These are phyloP conservation scores for Bugula neritina DNA, from an alignment of 2,888 invertebrate species.

Conservation along the genomic window DNA sequence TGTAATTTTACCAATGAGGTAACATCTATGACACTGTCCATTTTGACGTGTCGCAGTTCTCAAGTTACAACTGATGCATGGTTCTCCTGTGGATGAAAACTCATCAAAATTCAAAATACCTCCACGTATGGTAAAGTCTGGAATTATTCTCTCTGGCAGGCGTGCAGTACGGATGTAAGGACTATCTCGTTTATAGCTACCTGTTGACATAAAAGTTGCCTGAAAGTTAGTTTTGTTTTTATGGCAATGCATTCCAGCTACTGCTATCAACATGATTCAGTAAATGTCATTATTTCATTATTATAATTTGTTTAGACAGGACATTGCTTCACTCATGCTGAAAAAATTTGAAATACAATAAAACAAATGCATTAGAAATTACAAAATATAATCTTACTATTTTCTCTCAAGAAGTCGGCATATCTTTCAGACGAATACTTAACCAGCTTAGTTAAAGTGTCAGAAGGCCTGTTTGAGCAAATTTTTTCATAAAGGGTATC, in stretches of 20 bases:
- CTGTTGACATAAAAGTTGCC: background rate
- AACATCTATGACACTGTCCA: slow-evolving; percentile 1
- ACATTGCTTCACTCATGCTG: no score
- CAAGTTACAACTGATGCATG: slow-evolving; percentile 2
- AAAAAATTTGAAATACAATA: no score
- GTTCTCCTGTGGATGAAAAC: background rate
- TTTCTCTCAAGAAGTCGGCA: slow-evolving; percentile 13
- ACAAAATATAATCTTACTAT: slow-evolving; percentile 10
- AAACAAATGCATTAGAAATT: no score
- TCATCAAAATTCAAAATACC: background rate
- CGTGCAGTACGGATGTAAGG: slow-evolving; percentile 5
- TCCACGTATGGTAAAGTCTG: background rate
- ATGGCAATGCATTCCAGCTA: no score
- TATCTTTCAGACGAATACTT: slow-evolving; percentile 2
- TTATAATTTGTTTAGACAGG: no score
- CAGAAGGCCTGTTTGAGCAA: background rate
- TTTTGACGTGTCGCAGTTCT: background rate
- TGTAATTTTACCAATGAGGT: no score
- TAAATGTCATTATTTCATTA: no score
- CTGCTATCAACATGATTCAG: no score
- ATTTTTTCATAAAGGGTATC: background rate
- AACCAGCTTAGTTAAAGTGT: background rate
- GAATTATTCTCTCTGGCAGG: slow-evolving; percentile 10
- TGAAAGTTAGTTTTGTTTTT: no score
- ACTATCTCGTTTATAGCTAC: background rate